Conservation (phyloP, 2,113 vertebrate species). For the Grammomys dolichurus region DNA sequence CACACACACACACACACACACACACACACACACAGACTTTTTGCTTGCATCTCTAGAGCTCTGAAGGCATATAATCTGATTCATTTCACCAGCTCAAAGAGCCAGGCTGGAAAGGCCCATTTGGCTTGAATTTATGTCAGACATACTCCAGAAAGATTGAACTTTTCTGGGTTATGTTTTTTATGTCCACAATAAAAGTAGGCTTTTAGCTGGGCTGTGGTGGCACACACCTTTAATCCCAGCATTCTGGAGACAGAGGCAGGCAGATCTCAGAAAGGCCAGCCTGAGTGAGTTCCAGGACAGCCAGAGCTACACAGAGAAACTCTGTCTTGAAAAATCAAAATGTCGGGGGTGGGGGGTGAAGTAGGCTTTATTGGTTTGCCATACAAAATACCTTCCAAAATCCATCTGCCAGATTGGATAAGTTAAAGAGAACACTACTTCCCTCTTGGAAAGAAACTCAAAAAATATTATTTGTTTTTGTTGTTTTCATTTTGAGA, state of each 20-base stretch:
- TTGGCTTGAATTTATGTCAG: not conserved
- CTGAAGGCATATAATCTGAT: conserved; percentile 49
- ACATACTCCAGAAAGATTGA: not conserved
- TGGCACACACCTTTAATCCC: not conserved
- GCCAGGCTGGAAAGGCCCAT: not conserved
- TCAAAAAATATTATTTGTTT: not conserved
- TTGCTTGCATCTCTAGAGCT: conserved; percentile 34
- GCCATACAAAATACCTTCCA: conserved; percentile 20
- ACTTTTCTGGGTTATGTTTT: not conserved
- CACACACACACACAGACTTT: not conserved
- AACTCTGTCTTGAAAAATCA: not conserved
- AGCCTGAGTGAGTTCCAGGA: not conserved
- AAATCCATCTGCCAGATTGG: not conserved
- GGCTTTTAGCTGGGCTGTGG: not conserved
- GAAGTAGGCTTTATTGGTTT: not conserved
- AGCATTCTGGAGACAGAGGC: not conserved
- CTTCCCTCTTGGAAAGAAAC: not conserved
- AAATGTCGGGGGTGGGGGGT: no score
- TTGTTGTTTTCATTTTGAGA: not conserved
- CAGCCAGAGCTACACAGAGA: not conserved
- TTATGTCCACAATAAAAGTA: not conserved
- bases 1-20: conserved; percentile 4
- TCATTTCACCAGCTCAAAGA: conserved; percentile 30
- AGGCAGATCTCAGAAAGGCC: not conserved
- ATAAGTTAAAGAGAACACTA: not conserved